phyloP scores from a whole-genome alignment of 2,888 invertebrate species.

The Baronia brevicornis region DNA sequence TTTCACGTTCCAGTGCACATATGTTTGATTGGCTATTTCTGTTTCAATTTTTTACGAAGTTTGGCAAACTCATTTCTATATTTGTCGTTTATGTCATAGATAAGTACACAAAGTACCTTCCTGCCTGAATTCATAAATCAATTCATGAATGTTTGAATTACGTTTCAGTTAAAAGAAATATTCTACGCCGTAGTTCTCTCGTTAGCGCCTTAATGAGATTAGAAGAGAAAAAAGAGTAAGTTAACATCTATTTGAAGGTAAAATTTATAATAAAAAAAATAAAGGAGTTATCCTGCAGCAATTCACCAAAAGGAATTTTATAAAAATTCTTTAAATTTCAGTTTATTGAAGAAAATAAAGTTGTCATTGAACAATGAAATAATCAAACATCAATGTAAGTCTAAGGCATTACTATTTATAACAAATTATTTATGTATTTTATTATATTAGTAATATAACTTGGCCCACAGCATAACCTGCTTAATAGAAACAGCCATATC shows the following conservation, averaged over 20 bases:
- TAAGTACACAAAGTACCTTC: background rate
- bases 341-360: slow-evolving; percentile 30
- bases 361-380: slow-evolving; percentile 37
- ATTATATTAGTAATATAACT: background rate
- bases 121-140: background rate
- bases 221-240: slow-evolving; percentile 26
- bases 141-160: background rate
- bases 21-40: too few relatives aligned
- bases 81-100: background rate
- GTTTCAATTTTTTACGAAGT: too few relatives aligned
- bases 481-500: too few relatives aligned
- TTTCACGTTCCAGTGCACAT: too few relatives aligned
- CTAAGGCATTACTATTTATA: too few relatives aligned
- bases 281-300: slow-evolving; percentile 27
- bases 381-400: slow-evolving; percentile 40
- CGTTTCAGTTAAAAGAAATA: slow-evolving; percentile 45
- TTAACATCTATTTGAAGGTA: slow-evolving; percentile 13
- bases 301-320: too few relatives aligned
- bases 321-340: too few relatives aligned
- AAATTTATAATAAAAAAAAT: background rate
- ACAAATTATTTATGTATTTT: background rate
- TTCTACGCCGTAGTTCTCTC: slow-evolving; percentile 42
- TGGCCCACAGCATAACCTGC: too few relatives aligned
- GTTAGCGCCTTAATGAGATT: slow-evolving; percentile 29
- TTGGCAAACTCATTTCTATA: too few relatives aligned